These are phyloP conservation scores for Himalopsyche japonica DNA, from an alignment of 2,888 invertebrate species.

Conservation along the genomic window DNA sequence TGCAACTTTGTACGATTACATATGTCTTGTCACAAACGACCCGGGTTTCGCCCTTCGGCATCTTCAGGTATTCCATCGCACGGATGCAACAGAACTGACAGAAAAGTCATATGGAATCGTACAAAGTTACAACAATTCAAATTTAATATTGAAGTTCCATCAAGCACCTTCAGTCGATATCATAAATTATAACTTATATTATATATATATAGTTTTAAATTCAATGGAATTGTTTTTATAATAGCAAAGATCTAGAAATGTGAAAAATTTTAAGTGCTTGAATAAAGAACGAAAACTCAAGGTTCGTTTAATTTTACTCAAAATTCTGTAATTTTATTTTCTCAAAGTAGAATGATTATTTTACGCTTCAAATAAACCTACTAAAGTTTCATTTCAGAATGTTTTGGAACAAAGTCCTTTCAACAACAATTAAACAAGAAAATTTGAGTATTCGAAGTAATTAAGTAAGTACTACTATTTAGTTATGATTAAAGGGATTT, in stretches of 20 bases:
- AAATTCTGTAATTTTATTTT: not conserved
- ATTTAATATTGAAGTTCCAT: no score
- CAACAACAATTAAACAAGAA: slow-evolving; percentile 1
- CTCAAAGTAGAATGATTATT: not conserved
- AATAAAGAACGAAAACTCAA: not conserved
- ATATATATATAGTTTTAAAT: no score
- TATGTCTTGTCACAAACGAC: no score
- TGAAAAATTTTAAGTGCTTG: not conserved
- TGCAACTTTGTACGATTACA: no score
- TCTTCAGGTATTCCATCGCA: no score
- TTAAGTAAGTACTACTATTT: not conserved
- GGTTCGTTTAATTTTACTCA: not conserved
- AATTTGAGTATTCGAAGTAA: not conserved
- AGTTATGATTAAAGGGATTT: not conserved
- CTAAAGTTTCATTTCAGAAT: not conserved
- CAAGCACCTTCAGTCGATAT: no score
- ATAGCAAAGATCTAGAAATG: not conserved
- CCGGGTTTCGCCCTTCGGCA: no score
- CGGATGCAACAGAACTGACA: no score
- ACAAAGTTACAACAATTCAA: no score
- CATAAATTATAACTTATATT: no score
- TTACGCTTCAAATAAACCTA: not conserved
- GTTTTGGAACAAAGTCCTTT: not conserved
- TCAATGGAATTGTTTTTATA: no score
- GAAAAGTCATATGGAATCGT: no score